These are phyloP conservation scores for Bellardia bayeri DNA, from an alignment of 2,888 invertebrate species.

Conservation along the genomic window DNA sequence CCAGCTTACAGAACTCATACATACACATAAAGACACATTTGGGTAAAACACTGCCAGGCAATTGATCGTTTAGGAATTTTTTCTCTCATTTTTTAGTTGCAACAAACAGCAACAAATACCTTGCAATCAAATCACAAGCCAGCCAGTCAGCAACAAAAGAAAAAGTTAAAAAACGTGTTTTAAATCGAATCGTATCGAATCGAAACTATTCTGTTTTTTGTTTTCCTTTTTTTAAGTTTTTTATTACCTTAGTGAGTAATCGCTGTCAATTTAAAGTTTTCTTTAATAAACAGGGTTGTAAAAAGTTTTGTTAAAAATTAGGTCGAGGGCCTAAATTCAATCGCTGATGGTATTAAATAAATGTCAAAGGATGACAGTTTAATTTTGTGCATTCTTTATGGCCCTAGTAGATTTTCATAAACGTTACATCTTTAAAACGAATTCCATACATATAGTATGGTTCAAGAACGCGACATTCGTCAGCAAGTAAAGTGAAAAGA, in stretches of 20 bases:
- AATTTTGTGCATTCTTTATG: too few relatives aligned
- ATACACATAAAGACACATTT: conserved; percentile 21
- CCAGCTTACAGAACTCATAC: conserved; percentile 21
- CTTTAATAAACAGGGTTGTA: not conserved
- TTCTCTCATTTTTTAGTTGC: conserved; percentile 26
- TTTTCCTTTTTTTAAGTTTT: conserved; percentile 12
- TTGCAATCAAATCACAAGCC: conserved; percentile 44
- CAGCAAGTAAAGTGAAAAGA: too few relatives aligned
- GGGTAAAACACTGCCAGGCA: conserved; percentile 31
- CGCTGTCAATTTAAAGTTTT: conserved; percentile 33
- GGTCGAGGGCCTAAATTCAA: not conserved
- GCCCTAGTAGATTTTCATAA: too few relatives aligned
- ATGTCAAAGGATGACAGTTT: too few relatives aligned
- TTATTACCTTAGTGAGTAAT: conserved; percentile 57
- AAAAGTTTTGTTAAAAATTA: not conserved
- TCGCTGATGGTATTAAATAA: too few relatives aligned
- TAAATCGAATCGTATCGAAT: conserved; percentile 35
- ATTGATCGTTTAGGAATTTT: conserved; percentile 60
- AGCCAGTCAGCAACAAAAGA: conserved; percentile 42
- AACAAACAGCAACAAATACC: conserved; percentile 13
- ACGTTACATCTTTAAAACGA: too few relatives aligned
- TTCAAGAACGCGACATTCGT: too few relatives aligned
- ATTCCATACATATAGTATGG: too few relatives aligned
- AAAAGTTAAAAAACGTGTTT: conserved; percentile 49
- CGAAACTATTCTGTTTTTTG: conserved; percentile 10